Conservation (phyloP, 2,113 vertebrate genomes). For the Helogale parvula region DNA sequence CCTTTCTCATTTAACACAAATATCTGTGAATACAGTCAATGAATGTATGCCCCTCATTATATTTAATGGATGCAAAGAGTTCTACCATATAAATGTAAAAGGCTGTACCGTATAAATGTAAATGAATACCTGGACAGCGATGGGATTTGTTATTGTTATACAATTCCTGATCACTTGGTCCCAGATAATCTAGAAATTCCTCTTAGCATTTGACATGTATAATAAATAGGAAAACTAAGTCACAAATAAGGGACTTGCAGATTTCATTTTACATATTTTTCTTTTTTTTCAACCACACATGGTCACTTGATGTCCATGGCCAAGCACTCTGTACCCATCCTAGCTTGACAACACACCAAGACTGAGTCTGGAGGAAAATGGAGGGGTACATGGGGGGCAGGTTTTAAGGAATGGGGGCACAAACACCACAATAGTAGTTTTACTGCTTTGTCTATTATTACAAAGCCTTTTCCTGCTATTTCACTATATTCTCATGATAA, state of each 20-base stretch:
- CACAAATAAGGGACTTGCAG: neutral
- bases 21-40: neutral
- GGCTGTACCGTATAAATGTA: neutral
- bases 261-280: neutral
- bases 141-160: neutral
- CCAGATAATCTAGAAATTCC: neutral
- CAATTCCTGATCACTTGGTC: neutral
- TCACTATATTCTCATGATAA: neutral
- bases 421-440: neutral
- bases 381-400: neutral
- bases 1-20: neutral
- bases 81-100: neutral
- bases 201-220: neutral
- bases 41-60: neutral
- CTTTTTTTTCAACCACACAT: neutral
- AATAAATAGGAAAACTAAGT: neutral
- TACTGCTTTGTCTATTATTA: neutral
- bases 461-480: neutral
- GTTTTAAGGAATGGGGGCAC: neutral
- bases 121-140: neutral
- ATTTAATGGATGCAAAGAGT: neutral
- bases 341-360: neutral
- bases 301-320: neutral
- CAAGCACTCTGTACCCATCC: neutral
- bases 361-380: neutral